These are phyloP conservation scores for Nematopogon swammerdamellus DNA, from an alignment of 2,888 invertebrate species.

Conservation along the genomic window DNA sequence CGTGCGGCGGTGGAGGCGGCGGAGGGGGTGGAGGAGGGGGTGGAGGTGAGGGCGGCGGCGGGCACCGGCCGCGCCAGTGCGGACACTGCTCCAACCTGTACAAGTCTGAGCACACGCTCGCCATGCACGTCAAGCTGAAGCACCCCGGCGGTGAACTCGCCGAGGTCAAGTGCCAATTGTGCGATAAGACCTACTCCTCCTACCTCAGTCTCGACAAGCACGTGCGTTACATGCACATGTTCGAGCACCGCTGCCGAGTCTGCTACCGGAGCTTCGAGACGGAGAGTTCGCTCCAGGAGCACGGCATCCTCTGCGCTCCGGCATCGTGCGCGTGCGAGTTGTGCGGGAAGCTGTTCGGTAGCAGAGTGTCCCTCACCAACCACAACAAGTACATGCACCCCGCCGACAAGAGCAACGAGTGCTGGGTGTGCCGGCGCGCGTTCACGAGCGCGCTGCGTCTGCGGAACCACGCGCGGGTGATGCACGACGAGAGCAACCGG, in stretches of 20 bases:
- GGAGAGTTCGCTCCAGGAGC: constrained; percentile 16
- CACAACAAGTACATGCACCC: constrained; percentile 33
- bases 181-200: constrained; percentile 32
- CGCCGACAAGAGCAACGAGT: constrained; percentile 19
- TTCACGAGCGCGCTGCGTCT: constrained; percentile 23
- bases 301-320: constrained; percentile 21
- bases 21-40: constrained; percentile 7
- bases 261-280: constrained; percentile 28
- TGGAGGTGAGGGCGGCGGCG: constrained; percentile 10
- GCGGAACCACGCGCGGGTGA: constrained; percentile 26
- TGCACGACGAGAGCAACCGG: constrained; percentile 17
- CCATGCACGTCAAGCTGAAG: constrained; percentile 27
- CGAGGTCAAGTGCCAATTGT: constrained; percentile 20
- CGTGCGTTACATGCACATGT: constrained; percentile 29
- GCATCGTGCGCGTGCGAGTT: constrained; percentile 20
- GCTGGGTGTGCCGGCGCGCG: constrained; percentile 23
- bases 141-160: constrained; percentile 19
- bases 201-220: constrained; percentile 31
- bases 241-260: constrained; percentile 23
- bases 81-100: constrained; percentile 35
- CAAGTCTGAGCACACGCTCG: constrained; percentile 25
- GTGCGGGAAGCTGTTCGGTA: constrained; percentile 26
- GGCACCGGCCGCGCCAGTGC: constrained; percentile 16
- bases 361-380: constrained; percentile 24
- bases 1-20: too few species aligned